Evolutionary conservation across 35 echinoderm and acorn worm genomes (phyloP).

Genomic region (Heliocidaris erythrogramma): DNA sequence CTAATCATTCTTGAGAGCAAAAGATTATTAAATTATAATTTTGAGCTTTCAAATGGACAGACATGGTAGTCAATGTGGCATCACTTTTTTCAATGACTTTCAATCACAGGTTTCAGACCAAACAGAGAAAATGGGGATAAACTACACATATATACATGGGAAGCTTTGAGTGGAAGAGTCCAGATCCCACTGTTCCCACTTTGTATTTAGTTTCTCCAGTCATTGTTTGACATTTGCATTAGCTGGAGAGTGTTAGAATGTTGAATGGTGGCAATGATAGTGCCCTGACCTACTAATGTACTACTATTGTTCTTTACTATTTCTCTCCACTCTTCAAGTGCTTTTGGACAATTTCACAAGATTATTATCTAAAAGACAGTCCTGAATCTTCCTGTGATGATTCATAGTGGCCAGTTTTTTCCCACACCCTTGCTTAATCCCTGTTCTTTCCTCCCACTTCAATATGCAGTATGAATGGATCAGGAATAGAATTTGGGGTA

Average conservation of each 20-base stretch:
- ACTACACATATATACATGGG: not conserved
- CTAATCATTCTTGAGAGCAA: too few relatives aligned
- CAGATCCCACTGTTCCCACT: not conserved
- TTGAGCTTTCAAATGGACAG: too few relatives aligned
- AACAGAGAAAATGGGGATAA: not conserved
- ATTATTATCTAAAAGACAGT: not conserved
- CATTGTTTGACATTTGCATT: not conserved
- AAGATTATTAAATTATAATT: too few relatives aligned
- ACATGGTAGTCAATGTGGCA: too few relatives aligned
- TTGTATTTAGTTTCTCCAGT: not conserved
- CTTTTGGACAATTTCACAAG: not conserved
- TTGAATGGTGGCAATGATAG: not conserved
- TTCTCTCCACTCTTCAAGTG: not conserved
- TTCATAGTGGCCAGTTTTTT: not conserved
- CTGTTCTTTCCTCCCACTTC: not conserved
- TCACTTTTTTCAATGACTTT: too few relatives aligned
- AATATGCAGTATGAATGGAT: not conserved
- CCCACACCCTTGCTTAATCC: not conserved
- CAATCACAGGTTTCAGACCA: too few relatives aligned
- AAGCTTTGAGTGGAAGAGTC: not conserved
- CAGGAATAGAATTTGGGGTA: not conserved
- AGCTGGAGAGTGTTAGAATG: not conserved
- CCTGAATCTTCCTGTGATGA: not conserved
- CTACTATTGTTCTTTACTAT: not conserved
- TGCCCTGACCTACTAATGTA: not conserved